Base-by-base conservation (phyloP, 2,113 vertebrate genomes). In the Sula dactylatra region DNA sequence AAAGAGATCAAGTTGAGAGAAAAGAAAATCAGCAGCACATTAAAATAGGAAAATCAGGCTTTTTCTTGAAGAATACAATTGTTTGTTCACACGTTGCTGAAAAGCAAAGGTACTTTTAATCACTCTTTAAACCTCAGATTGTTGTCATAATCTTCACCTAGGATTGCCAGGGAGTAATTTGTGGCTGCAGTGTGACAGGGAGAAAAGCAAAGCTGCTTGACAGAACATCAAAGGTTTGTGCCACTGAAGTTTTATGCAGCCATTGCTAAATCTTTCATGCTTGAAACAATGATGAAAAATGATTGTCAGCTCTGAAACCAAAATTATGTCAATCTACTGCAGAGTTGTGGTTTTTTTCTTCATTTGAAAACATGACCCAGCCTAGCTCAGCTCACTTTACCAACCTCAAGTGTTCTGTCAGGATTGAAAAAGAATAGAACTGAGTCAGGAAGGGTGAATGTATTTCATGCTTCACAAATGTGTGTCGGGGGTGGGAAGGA, bases 271-370 rank as follows among this genome's bases (percentile, higher is more conserved):
- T 58, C 67, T 89, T 96, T 93, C 56, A 61, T 86, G 72, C 86
- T 96, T 94, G 82, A 97, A 92, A 96, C 76, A 93, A 88, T 94
- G 84, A 93, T 85, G 92, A 92, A 82, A 94, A 93, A 90, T 91
- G 80, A 93, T 88, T 94, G 65, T 91, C 93, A 80, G 88, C 82
- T 88, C 42, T 93, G 90, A 94, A 96, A 93, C 54, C 22, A 95
- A 94, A 94, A 96, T 95, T 92, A 73, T 71, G 95, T 81, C 82
- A 78, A 65, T 82, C 76, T 92, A 45, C 66, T 88, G 32, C 69
- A 67, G 50, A 32, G 29, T 25, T 92, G 55, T 56, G 38, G 0
- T 31, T 91, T 74, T 82, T 82, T 95, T 65, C 50, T 92, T 92
- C 45, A 82, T 79, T 94, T 95, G 55, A 94, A 96, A 97, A 88